Evolutionary conservation across 2,113 vertebrate species (phyloP).

Genomic region (Mionectes macconnelli): DNA sequence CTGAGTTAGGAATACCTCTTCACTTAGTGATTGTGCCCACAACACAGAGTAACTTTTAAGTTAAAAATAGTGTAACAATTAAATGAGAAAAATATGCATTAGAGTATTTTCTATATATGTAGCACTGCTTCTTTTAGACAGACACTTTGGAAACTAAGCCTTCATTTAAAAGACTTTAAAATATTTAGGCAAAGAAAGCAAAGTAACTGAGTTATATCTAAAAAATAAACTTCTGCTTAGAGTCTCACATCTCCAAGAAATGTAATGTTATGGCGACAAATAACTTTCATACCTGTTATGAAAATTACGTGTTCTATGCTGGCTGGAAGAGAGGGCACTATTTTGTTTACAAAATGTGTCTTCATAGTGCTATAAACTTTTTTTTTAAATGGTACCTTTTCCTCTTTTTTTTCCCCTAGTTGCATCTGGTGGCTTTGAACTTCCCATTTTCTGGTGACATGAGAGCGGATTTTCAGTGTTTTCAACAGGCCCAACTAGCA

Average conservation of each 20-base stretch:
- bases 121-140: background rate
- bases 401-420: slow-evolving; percentile 68
- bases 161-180: background rate
- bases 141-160: background rate
- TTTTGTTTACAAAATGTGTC: background rate
- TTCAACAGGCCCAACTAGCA: slow-evolving; percentile 88
- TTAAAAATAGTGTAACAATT: background rate
- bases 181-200: background rate
- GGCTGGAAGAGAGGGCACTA: background rate
- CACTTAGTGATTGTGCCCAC: background rate
- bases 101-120: background rate
- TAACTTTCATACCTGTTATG: background rate
- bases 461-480: slow-evolving; percentile 87
- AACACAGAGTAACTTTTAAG: background rate
- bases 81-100: background rate
- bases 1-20: background rate
- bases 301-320: background rate
- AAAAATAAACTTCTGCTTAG: background rate
- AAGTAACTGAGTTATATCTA: background rate
- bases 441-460: slow-evolving; percentile 85
- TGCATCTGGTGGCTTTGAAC: slow-evolving; percentile 91
- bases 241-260: background rate
- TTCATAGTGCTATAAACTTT: background rate
- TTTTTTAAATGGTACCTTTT: background rate
- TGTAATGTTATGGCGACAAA: background rate